These are phyloP conservation scores for Tachyglossus aculeatus DNA, from an alignment of 2,797 vertebrate genomes.

Conservation along the genomic window DNA sequence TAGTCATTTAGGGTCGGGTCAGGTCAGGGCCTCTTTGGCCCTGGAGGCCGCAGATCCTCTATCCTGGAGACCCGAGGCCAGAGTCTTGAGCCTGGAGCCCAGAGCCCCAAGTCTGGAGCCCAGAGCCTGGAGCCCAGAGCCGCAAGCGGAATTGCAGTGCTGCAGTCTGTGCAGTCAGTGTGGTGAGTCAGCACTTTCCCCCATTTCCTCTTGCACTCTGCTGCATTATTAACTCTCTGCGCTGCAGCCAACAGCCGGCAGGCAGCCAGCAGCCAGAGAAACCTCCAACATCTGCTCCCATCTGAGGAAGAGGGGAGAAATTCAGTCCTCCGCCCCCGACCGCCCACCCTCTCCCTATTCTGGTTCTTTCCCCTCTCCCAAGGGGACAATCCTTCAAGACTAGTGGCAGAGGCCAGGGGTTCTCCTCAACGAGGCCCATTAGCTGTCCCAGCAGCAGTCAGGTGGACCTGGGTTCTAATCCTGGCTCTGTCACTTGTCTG, in stretches of 20 bases:
- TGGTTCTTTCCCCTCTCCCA: neutral
- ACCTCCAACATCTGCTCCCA: neutral
- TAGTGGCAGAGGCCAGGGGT: neutral
- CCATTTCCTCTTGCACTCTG: neutral
- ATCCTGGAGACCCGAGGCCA: too few species aligned
- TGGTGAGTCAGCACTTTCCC: slow-evolving; percentile 19
- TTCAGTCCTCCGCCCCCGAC: too few species aligned
- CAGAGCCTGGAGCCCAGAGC: too few species aligned
- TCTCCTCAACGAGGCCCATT: too few species aligned
- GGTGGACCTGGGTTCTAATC: too few species aligned
- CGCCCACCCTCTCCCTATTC: too few species aligned
- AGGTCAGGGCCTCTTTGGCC: neutral
- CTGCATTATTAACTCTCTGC: slow-evolving; percentile 6
- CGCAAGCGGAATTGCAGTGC: neutral
- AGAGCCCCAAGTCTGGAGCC: too few species aligned
- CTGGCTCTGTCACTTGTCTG: too few species aligned
- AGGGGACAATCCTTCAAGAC: neutral
- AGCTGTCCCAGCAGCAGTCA: too few species aligned
- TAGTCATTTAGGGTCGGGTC: neutral
- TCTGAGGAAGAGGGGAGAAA: neutral
- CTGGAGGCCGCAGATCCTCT: too few species aligned
- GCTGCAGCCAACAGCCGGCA: neutral
- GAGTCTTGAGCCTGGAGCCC: too few species aligned
- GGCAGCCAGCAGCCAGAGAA: neutral
- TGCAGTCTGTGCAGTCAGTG: neutral